These are phyloP conservation scores for Atherinomorus stipes DNA, from an alignment of 2,113 vertebrate genomes.

Conservation along the genomic window DNA sequence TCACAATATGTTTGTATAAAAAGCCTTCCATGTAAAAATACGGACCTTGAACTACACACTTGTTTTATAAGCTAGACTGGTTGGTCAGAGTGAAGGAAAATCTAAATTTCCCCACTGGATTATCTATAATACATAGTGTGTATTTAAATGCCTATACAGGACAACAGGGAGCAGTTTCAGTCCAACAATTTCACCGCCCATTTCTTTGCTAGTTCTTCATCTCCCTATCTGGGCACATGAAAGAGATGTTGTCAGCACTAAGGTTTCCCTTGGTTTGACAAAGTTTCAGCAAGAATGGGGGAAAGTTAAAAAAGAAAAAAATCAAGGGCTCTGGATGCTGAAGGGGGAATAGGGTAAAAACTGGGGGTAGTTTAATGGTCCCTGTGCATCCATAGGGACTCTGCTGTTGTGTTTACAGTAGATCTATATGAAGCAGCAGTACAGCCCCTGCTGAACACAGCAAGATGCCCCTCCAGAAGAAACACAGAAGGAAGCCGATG, in stretches of 20 bases:
- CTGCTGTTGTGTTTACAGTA: conserved; percentile 47
- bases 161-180: neutral
- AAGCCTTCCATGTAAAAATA: conserved; percentile 5
- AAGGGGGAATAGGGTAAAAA: conserved; percentile 29
- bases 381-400: conserved; percentile 55
- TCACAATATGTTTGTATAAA: conserved; percentile 26
- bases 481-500: conserved; percentile 9
- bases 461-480: neutral
- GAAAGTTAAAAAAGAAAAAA: neutral
- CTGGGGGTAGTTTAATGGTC: conserved; percentile 49
- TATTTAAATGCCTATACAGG: neutral
- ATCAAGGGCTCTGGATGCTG: conserved; percentile 15
- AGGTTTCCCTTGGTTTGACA: conserved; percentile 51
- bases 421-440: conserved; percentile 44
- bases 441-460: conserved; percentile 30
- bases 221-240: conserved; percentile 49
- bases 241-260: conserved; percentile 57
- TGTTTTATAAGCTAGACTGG: neutral
- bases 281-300: neutral
- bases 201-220: conserved; percentile 24
- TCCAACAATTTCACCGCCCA: neutral
- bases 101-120: conserved; percentile 1
- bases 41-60: neutral
- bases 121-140: neutral
- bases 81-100: neutral